Evolutionary conservation across 1,140 invertebrate species (phyloP), one percentile per base, ranked within the genome.

Genomic region (Zaprionus gabonicus): DNA sequence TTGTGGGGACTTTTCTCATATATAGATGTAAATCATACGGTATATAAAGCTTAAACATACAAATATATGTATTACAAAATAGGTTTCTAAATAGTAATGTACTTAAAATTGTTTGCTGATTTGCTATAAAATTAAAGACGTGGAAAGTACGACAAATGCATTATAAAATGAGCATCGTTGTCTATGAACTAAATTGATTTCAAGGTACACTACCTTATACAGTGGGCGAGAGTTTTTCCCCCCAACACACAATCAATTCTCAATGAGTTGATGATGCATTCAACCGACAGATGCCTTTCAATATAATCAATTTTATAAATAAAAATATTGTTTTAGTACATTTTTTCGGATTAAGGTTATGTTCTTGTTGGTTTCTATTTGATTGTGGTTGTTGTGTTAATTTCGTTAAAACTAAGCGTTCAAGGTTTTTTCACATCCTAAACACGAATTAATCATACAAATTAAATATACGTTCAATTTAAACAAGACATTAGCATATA

Each of bases 401-500:
- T 85, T 85, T 76, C 74, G 76, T 90, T 90, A 90, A 85, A 90
- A 82, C 85, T 90, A 90, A 82, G 85, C 72, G 72, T 90, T 87
- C 77, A 88, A 82, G 81, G 63, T 85, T 77, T 81, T 81, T 90
- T 88, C 90, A 75, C 31, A 80, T 80, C 85, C 85, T 88, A 88
- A 85, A 88, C 85, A 90, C 78, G 81, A 90, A 90, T 85, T 69
- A 71, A 73, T 84, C 63, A 70, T 79, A 72, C 71, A 67, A 80
- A 79, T 81, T 88, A 76, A 76, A 58, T 76, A 62, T 79, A 56
- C 78, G 71, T 78, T 65, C 71, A 83, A 71, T 71, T 38, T 44
- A 71, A 72, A 73, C 76, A 85, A 74, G 81, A 81, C 66, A 87
- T 80, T 63, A 75, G 78, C 74, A 88, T 71, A 76, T 71, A 83